phyloP scores from a whole-genome alignment of 2,113 vertebrate species.

The Tinamus guttatus region DNA sequence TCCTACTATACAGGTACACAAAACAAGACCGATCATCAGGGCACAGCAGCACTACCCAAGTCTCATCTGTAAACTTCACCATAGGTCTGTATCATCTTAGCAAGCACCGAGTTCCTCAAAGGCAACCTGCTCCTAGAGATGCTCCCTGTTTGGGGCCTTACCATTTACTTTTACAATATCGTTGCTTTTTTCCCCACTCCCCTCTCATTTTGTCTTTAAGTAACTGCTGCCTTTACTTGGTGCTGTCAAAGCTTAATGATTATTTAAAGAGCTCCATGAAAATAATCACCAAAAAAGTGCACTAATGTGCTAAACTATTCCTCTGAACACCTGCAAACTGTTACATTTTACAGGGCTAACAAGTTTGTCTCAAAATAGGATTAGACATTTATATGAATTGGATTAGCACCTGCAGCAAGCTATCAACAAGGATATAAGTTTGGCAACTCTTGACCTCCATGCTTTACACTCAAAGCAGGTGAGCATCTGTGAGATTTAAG shows the following conservation, averaged over 20 bases:
- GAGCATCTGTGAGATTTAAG: not conserved
- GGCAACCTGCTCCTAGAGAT: not conserved
- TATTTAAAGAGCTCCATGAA: constrained; percentile 22
- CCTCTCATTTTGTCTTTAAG: not conserved
- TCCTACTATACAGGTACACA: not conserved
- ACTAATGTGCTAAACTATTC: constrained; percentile 23
- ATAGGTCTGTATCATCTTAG: not conserved
- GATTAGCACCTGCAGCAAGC: constrained; percentile 11
- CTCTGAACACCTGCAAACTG: constrained; percentile 1
- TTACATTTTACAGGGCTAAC: constrained; percentile 18
- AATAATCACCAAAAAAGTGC: not conserved
- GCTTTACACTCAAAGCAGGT: not conserved
- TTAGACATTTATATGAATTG: not conserved
- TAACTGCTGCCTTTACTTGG: not conserved
- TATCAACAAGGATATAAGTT: not conserved
- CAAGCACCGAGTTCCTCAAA: not conserved
- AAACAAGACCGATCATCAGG: not conserved
- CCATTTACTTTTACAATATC: not conserved
- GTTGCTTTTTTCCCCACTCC: not conserved
- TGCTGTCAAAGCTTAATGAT: constrained; percentile 7
- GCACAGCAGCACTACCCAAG: not conserved
- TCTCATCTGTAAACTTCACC: not conserved
- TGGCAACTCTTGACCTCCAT: not conserved
- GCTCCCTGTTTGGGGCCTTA: not conserved
- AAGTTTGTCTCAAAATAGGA: constrained; percentile 32